phyloP scores from a whole-genome alignment of 2,113 vertebrate genomes.

The Corapipo altera region DNA sequence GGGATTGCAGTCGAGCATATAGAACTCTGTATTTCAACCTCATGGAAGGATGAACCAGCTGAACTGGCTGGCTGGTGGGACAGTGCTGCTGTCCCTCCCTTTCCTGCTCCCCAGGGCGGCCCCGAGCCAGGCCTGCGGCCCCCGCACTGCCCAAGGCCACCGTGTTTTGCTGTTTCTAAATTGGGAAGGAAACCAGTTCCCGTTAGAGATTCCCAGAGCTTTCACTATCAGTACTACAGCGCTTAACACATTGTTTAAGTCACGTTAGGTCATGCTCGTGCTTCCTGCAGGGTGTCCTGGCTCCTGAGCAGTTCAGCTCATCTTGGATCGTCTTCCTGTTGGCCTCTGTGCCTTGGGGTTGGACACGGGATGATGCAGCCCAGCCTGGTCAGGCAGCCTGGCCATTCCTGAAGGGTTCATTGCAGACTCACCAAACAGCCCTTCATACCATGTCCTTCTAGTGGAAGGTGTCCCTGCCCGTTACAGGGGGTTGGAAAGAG shows the following conservation, averaged over 20 bases:
- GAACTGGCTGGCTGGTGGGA: neutral
- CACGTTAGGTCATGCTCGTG: neutral
- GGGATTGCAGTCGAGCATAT: fast-evolving
- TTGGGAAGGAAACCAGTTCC: neutral
- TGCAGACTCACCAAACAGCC: too few relatives aligned
- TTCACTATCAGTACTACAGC: neutral
- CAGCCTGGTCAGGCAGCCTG: neutral
- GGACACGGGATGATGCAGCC: fast-evolving
- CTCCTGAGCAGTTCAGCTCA: neutral
- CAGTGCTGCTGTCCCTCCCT: neutral
- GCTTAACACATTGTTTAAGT: neutral
- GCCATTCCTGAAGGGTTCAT: fast-evolving
- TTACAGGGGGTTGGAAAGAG: neutral
- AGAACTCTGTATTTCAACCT: fast-evolving
- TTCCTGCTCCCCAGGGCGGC: neutral
- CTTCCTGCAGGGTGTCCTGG: neutral
- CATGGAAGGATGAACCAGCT: neutral
- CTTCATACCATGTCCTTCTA: neutral
- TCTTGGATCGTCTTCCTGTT: neutral
- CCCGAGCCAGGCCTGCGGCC: fast-evolving
- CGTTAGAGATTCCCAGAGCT: constrained; percentile 1
- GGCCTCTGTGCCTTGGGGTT: fast-evolving
- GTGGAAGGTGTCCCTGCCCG: neutral
- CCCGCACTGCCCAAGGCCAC: neutral
- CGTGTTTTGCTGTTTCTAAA: neutral